Conservation (phyloP, 2,797 vertebrate species). For the Hapalemur alaotrensis region DNA sequence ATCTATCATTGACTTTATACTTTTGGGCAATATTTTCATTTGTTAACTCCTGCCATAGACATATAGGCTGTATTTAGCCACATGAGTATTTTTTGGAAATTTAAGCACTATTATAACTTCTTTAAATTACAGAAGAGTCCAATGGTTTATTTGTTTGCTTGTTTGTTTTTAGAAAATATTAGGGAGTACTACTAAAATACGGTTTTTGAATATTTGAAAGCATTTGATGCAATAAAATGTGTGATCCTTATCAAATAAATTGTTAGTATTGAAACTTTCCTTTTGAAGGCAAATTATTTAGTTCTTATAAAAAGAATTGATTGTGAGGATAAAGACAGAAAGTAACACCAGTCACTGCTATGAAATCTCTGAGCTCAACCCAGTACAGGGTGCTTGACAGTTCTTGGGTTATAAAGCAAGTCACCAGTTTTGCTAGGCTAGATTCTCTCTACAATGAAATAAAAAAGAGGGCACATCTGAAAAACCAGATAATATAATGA, state of each 20-base stretch:
- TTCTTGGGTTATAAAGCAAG: slow-evolving; percentile 19
- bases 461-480: slow-evolving; percentile 78
- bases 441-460: slow-evolving; percentile 67
- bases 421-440: background rate
- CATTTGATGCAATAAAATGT: background rate
- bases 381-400: background rate
- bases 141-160: background rate
- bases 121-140: slow-evolving; percentile 10
- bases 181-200: background rate
- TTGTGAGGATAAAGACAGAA: background rate
- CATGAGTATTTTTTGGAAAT: background rate
- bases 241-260: slow-evolving; percentile 29
- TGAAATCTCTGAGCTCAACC: background rate
- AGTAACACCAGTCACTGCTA: background rate
- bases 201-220: background rate
- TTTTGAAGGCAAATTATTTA: background rate
- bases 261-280: background rate
- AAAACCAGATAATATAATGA: slow-evolving; percentile 83
- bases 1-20: background rate
- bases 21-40: background rate
- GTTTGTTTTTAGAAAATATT: slow-evolving; percentile 28
- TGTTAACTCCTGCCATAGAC: background rate
- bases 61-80: background rate
- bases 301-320: background rate
- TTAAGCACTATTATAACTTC: background rate